Base-by-base conservation (phyloP, 2,888 invertebrate species). In the Eubasilissa splendida region DNA sequence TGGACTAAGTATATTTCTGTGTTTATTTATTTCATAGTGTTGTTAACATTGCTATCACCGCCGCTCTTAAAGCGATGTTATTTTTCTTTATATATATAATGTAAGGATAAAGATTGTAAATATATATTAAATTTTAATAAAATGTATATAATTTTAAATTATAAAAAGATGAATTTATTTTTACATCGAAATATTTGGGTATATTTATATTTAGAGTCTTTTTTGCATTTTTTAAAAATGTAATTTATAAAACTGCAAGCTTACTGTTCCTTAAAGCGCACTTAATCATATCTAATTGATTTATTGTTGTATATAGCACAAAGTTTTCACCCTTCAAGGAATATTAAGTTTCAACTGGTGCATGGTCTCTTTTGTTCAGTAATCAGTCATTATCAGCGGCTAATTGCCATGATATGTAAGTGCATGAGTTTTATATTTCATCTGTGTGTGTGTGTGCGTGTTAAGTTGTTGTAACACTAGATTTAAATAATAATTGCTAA, bases 321-420 rank as follows among this genome's bases (percentile, higher is more conserved):
- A 76, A n/a, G 59, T 52, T 76, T 59, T 60, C 60, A 63, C 59
- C 53, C 22, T 54, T 54, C 53, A 33, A 58, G 71, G 71, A 54
- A 71, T 52, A 71, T 71, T 71, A 71, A 71, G 71, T 68, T 74
- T 79, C 59, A 66, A 73, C 74, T 81, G 76, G 80, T 80, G 81
- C 79, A 82, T 82, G 76, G 70, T 78, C 65, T 82, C 56, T 79
- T 81, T 82, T 84, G 80, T 80, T 70, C 88, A 87, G 87, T 86
- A 87, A 88, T 88, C 88, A 89, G 89, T 89, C 89, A 68, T 77
- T 83, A 88, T 85, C 87, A 87, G 87, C 88, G 87, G 86, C 87
- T 87, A 84, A 86, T 86, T 86, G 87, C 87, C 85, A 87, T 87
- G 87, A 86, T 88, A 86, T 89, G 87, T 89, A 89, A 90, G 90